Evolutionary conservation across 2,797 vertebrate species (phyloP).

Genomic region (Myripristis murdjan): DNA sequence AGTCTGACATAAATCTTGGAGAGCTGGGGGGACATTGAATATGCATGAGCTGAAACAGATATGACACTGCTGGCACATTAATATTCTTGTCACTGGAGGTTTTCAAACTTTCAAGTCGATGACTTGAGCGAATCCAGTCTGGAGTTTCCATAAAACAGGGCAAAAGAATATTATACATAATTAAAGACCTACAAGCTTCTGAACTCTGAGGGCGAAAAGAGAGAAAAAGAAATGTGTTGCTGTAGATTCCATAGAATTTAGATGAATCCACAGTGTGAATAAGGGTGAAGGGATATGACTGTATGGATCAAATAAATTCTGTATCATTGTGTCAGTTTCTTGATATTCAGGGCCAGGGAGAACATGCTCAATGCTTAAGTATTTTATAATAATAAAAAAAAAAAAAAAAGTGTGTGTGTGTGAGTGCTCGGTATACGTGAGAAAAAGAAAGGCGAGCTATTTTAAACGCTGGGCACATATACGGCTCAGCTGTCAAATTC

Average conservation of each 20-base stretch:
- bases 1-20: slow-evolving; percentile 99
- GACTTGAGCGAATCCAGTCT: slow-evolving; percentile 96
- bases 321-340: slow-evolving; percentile 69
- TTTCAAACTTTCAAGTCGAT: slow-evolving; percentile 99
- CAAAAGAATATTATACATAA: slow-evolving; percentile 94
- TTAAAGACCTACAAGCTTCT: slow-evolving; percentile 91
- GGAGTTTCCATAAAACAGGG: slow-evolving; percentile 95
- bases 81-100: slow-evolving; percentile 99
- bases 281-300: slow-evolving; percentile 74
- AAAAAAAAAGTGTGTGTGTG: slow-evolving; percentile 67
- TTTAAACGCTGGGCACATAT: slow-evolving; percentile 60
- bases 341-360: slow-evolving; percentile 67
- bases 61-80: slow-evolving; percentile 99
- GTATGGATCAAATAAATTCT: slow-evolving; percentile 73
- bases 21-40: slow-evolving; percentile 96
- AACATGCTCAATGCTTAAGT: slow-evolving; percentile 62
- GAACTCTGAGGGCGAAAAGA: slow-evolving; percentile 84
- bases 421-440: slow-evolving; percentile 56
- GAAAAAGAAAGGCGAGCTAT: slow-evolving; percentile 51
- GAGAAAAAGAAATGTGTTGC: slow-evolving; percentile 77
- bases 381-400: slow-evolving; percentile 69
- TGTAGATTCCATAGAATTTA: slow-evolving; percentile 83
- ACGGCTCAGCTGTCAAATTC: slow-evolving; percentile 67
- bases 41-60: slow-evolving; percentile 99
- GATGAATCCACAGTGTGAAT: slow-evolving; percentile 84